Percentiles rank a stretch among this genome's conserved stretches.
phyloP scores from a whole-genome alignment of 2,797 vertebrate genomes.

The Spea hammondii region DNA sequence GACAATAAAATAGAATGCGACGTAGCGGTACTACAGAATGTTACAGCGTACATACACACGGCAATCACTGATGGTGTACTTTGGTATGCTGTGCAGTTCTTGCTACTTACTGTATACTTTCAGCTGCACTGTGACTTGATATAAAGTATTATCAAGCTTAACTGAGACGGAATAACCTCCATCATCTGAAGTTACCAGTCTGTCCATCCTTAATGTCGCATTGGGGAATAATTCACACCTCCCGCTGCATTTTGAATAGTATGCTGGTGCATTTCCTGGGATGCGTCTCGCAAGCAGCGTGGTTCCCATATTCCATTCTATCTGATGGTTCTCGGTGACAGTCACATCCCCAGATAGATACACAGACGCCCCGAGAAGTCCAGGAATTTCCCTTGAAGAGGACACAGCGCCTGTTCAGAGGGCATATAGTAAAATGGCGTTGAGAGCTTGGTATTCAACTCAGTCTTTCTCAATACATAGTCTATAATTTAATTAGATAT shows the following conservation, averaged over 20 bases:
- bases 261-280: neutral
- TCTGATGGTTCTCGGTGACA: neutral
- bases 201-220: slow-evolving; percentile 10
- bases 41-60: no score
- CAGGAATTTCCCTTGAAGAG: neutral
- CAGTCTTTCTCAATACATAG: no score
- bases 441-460: no score
- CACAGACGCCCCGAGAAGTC: neutral
- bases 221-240: slow-evolving; percentile 1
- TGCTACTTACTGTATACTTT: slow-evolving; percentile 29
- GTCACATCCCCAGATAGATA: neutral
- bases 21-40: no score
- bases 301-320: neutral
- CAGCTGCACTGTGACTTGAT: neutral
- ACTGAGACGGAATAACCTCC: neutral
- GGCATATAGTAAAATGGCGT: no score
- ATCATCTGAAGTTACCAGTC: neutral
- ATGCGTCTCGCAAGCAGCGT: neutral
- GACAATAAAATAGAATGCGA: no score
- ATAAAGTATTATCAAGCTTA: fast-evolving
- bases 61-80: no score
- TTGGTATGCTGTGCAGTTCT: no score
- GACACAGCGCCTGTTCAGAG: no score
- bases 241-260: neutral
- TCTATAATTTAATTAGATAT: no score